phyloP scores from a whole-genome alignment of 2,113 vertebrate genomes.

The Brachyhypopomus occidentalis region DNA sequence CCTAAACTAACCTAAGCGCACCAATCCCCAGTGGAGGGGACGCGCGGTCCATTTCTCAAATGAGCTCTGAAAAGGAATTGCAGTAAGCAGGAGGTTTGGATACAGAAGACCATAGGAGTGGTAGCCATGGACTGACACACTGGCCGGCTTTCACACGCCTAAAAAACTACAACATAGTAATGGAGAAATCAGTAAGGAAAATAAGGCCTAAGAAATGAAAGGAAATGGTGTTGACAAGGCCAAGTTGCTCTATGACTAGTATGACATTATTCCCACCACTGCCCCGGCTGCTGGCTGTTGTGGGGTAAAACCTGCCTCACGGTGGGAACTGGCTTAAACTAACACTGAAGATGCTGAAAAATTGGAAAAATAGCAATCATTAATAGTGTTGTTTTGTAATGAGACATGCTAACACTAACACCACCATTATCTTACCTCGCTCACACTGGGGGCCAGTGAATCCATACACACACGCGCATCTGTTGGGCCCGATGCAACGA shows the following conservation, averaged over 20 bases:
- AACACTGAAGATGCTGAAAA: background rate
- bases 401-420: background rate
- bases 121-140: background rate
- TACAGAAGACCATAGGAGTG: background rate
- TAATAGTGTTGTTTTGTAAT: background rate
- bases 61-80: too few species aligned
- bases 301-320: background rate
- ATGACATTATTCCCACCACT: background rate
- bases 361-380: background rate
- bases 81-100: too few species aligned
- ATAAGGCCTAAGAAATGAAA: background rate
- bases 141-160: background rate
- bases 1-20: slow-evolving; percentile 18
- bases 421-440: slow-evolving; percentile 80
- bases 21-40: too few species aligned
- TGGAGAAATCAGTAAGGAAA: background rate
- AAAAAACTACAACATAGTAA: too few species aligned
- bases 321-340: slow-evolving; percentile 2
- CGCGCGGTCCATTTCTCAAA: background rate
- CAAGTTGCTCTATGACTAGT: background rate
- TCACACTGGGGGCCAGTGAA: slow-evolving; percentile 98
- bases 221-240: slow-evolving; percentile 5
- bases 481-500: slow-evolving; percentile 93
- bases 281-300: background rate
- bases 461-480: slow-evolving; percentile 94